Evolutionary conservation across 1,140 invertebrate species (phyloP), one percentile per base, ranked within the genome.

Genomic region (Lasaia peninsularis): DNA sequence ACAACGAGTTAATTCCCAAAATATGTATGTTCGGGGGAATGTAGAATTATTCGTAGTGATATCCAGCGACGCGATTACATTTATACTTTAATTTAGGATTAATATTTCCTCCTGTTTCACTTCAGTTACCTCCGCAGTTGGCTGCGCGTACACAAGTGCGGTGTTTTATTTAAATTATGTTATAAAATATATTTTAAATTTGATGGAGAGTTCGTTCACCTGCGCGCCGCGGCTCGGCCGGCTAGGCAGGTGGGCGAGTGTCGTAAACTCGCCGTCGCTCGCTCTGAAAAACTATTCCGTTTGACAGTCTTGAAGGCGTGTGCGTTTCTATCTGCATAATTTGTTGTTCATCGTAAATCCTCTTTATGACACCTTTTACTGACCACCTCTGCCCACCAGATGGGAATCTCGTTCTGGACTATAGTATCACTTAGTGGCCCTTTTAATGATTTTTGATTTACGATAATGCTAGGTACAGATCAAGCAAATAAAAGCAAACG

Each of bases 51-150:
- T 8, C n/a, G 37, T 40, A 16, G 18, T 18, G 37, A 48, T 21
- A 21, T 48, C 40, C 40, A 20, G 40, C 40, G 40, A 48, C 40
- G 40, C 40, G 40, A 48, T 48, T 48, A 48, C 11, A 44, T 44
- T 44, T 16, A 44, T 44, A 48, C 40, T 48, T 48, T 21, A 48
- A 48, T 48, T 48, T 48, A 48, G 40, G 40, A 48, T 48, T 48
- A 48, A 48, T 48, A 48, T 48, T 48, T 48, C 40, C 40, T 48
- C n/a, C 40, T 48, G 40, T 48, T 21, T 48, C 40, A 48, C 40
- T 48, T 48, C 40, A 48, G 40, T 48, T 48, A 4, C 40, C 40
- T 48, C 20, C 40, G 10, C 40, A 48, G 40, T 48, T 48, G 40
- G 40, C 40, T 48, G 40, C 40, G 40, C n/a, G 40, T 11, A n/a